Evolutionary conservation across 1,140 invertebrate species (phyloP).

Genomic region (Drosophila setifemur): DNA sequence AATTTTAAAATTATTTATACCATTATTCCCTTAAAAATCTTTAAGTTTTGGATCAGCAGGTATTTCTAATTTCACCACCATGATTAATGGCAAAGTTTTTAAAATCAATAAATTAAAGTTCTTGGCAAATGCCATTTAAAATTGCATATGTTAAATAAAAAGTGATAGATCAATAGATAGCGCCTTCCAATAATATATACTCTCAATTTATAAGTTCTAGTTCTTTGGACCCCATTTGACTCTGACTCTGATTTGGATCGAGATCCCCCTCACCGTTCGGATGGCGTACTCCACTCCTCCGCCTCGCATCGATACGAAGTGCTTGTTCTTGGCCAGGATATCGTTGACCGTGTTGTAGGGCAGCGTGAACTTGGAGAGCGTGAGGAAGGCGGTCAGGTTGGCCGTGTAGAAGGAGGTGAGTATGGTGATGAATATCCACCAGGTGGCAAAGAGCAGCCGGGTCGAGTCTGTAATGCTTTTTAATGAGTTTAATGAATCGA

Average conservation of each 20-base stretch:
- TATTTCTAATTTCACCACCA: too few species aligned
- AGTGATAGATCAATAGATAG: too few species aligned
- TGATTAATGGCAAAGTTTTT: too few species aligned
- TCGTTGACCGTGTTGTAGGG: conserved; percentile 88
- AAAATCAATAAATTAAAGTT: too few species aligned
- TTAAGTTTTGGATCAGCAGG: too few species aligned
- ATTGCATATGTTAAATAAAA: too few species aligned
- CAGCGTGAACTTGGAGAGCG: conserved; percentile 91
- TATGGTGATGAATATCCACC: conserved; percentile 95
- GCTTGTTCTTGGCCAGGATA: conserved; percentile 86
- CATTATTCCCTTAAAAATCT: too few species aligned
- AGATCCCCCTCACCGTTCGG: conserved; percentile 83
- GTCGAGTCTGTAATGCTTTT: conserved; percentile 87
- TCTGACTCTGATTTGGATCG: background rate
- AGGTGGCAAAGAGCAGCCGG: conserved; percentile 92
- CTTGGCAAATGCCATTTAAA: too few species aligned
- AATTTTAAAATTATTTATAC: too few species aligned
- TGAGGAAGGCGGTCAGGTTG: conserved; percentile 94
- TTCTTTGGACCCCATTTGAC: too few species aligned
- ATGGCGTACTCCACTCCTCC: conserved; percentile 87
- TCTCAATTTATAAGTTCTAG: too few species aligned
- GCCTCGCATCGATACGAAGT: conserved; percentile 88
- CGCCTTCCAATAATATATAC: too few species aligned
- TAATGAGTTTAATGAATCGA: conserved; percentile 55
- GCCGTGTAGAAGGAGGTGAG: conserved; percentile 96